Evolutionary conservation across 1,140 invertebrate genomes (phyloP).

Genomic region (Platyura marginata): DNA sequence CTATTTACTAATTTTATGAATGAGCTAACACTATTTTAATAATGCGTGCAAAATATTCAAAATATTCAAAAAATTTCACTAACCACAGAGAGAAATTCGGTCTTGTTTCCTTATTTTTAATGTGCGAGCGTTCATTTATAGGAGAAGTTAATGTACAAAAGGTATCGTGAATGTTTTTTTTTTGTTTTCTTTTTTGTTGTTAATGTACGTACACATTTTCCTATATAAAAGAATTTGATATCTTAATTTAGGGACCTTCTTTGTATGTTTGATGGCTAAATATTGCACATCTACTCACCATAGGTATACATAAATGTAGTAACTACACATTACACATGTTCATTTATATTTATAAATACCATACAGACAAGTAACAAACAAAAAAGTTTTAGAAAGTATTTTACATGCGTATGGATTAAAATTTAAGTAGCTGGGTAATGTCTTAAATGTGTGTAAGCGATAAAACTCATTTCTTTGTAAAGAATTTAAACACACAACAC

Average conservation of each 20-base stretch:
- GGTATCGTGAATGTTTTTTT: background rate
- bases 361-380: too few species aligned
- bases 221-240: background rate
- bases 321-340: too few species aligned
- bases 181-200: too few species aligned
- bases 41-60: background rate
- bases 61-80: conserved; percentile 1
- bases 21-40: conserved; percentile 2
- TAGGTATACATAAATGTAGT: too few species aligned
- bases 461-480: too few species aligned
- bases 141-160: background rate
- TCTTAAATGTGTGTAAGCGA: too few species aligned
- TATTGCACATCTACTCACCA: too few species aligned
- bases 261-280: background rate
- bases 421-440: too few species aligned
- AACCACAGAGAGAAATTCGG: background rate
- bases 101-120: background rate
- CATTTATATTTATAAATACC: too few species aligned
- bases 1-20: conserved; percentile 1
- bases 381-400: too few species aligned
- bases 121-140: background rate
- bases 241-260: background rate
- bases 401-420: too few species aligned
- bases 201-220: background rate
- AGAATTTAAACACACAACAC: too few species aligned